phyloP scores from a whole-genome alignment of 2,888 invertebrate genomes.

The Melitaea athalia region DNA sequence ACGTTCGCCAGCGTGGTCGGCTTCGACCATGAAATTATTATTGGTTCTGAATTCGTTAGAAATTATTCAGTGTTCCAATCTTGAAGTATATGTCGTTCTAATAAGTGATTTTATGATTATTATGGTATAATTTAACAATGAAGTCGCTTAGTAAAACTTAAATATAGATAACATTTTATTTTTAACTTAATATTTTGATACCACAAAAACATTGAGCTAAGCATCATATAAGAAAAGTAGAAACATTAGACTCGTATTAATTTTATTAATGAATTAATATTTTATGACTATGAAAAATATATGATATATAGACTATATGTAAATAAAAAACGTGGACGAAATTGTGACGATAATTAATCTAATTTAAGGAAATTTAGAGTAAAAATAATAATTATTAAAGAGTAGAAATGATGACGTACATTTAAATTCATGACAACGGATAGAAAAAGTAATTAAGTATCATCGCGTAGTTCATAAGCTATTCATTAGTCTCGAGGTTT shows the following conservation, averaged over 20 bases:
- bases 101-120: neutral
- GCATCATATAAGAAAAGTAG: too few species aligned
- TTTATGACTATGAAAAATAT: too few species aligned
- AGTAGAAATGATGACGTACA: conserved; percentile 10
- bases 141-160: too few species aligned
- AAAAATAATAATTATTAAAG: neutral
- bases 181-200: too few species aligned
- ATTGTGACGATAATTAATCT: neutral
- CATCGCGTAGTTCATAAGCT: conserved; percentile 28
- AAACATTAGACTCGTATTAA: too few species aligned
- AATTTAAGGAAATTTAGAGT: neutral
- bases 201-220: too few species aligned
- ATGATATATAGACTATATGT: too few species aligned
- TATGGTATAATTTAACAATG: too few species aligned
- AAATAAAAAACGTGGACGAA: neutral
- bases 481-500: conserved; percentile 28
- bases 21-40: conserved; percentile 16
- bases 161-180: too few species aligned
- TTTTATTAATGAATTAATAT: too few species aligned
- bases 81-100: neutral
- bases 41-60: conserved; percentile 7
- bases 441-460: conserved; percentile 27
- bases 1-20: neutral
- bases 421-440: conserved; percentile 8
- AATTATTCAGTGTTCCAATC: neutral